Evolutionary conservation across 2,797 vertebrate genomes (phyloP), one percentile per base, ranked within the genome.

Genomic region (Lindbergichthys nudifrons): DNA sequence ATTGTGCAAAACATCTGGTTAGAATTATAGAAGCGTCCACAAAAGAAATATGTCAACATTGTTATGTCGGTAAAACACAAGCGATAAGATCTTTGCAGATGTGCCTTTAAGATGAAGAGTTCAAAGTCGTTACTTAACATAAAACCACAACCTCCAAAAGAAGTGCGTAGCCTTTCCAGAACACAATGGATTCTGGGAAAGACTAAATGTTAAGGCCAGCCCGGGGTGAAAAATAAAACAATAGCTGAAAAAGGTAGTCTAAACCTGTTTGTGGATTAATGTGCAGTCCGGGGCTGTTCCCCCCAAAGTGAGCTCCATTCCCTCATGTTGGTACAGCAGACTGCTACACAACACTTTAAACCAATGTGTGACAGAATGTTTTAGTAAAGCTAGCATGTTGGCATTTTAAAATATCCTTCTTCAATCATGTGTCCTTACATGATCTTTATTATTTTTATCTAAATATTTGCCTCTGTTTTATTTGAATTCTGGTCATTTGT

Each of bases 1-100:
- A 45, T 78, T 80, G 66, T 66, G 30, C 53, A 75, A 23, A 78
- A 78, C 87, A 90, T 88, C 80, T 89, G 86, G 73, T 72, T 52
- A 26, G 50, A n/a, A 80, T 91, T 91, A 84, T 5, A 13, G 3
- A 69, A 57, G 69, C 14, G 1, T 82, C 71, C 51, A 42, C 69
- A 57, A 63, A 53, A 54, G 48, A 73, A 83, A 74, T 51, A 81
- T 74, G 76, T 85, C 80, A 80, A 71, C 64, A 71, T 47, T 56
- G 68, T 65, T 58, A 64, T 70, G 30, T 43, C 58, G 70, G 64
- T 69, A 79, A 73, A 81, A 68, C 48, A 65, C 19, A 51, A 26
- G 51, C 0, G 36, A 82, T 79, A 59, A 79, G 50, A 76, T 75
- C 62, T 32, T 71, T 69, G 46, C 77, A 75, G 75, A 65, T 70